phyloP scores from a whole-genome alignment of 2,888 invertebrate species.

The Clanis bilineata region DNA sequence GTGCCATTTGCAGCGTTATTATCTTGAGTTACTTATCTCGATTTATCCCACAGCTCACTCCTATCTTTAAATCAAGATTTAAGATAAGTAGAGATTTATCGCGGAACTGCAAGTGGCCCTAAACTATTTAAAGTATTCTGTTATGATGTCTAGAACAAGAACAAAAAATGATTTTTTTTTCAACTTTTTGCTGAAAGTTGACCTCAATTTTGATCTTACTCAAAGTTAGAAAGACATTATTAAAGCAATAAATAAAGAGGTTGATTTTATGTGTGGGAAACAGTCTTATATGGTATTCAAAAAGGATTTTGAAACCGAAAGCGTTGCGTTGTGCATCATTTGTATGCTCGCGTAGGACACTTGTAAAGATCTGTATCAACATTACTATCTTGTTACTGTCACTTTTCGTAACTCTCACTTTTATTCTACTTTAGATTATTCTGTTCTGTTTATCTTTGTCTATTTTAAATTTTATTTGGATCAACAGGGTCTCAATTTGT shows the following conservation, averaged over 20 bases:
- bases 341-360: constrained; percentile 8
- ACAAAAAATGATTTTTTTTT: too few relatives aligned
- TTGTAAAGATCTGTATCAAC: neutral
- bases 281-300: neutral
- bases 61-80: too few relatives aligned
- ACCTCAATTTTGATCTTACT: too few relatives aligned
- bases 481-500: neutral
- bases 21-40: too few relatives aligned
- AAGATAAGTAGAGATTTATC: too few relatives aligned
- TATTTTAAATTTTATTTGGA: neutral
- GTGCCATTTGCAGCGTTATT: too few relatives aligned
- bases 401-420: constrained; percentile 10
- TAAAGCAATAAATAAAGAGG: neutral
- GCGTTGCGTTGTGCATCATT: neutral
- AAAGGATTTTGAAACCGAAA: constrained; percentile 4
- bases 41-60: too few relatives aligned
- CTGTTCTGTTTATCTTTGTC: neutral
- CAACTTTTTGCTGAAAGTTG: too few relatives aligned
- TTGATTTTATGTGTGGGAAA: neutral
- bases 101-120: too few relatives aligned
- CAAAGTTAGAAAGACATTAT: too few relatives aligned
- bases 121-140: too few relatives aligned
- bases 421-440: neutral
- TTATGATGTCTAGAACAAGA: too few relatives aligned
- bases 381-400: neutral